Evolutionary conservation across 2,797 vertebrate species (phyloP), one percentile per base, ranked within the genome.

Genomic region (Dromococcyx pavoninus): DNA sequence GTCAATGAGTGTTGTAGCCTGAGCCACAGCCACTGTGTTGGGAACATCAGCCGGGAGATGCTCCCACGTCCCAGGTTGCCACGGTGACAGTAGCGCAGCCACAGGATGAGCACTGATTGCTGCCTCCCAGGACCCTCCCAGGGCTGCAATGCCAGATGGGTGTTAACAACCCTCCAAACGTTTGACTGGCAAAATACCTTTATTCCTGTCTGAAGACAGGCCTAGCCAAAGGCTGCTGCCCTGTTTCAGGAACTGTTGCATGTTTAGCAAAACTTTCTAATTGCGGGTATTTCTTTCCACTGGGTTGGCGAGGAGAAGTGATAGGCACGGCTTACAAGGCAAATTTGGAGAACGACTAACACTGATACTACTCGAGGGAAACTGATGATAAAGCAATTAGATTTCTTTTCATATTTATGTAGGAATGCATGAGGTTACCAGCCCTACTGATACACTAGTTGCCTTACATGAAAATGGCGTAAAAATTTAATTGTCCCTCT

Each of bases 21-120:
- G 35, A 89, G 94, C 66, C 22, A 28, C 8, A 8, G 54, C 89
- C 28, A 22, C 95, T 7, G 87, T 85, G 71, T 78, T 93, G 94
- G 54, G 94, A 77, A 87, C 65, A 88, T 89, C 88, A 86, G 91
- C 93, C 5, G 22, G 57, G 70, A 85, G 51, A 54, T 79, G 62
- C 39, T 46, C 56, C 28, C 25, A 17, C 95, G 97, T 98, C 61
- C 97, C 28, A 48, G 30, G 98, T 98, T 98, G 96, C 98, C 98
- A 97, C 97, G 95, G 98, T 51, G 58, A 98, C 86, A 83, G 97
- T 92, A 77, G 93, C 96, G 96, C 60, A 16, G 90, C 95, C 80
- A 21, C 83, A 50, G 96, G 97, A 94, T 18, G 89, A 97, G 97
- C 96, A 96, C 97, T 1, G 1, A 8, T 37, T 8, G 7, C 60